Base-by-base conservation (phyloP, 1,140 invertebrate genomes). In the Macrocentrus cingulum region DNA sequence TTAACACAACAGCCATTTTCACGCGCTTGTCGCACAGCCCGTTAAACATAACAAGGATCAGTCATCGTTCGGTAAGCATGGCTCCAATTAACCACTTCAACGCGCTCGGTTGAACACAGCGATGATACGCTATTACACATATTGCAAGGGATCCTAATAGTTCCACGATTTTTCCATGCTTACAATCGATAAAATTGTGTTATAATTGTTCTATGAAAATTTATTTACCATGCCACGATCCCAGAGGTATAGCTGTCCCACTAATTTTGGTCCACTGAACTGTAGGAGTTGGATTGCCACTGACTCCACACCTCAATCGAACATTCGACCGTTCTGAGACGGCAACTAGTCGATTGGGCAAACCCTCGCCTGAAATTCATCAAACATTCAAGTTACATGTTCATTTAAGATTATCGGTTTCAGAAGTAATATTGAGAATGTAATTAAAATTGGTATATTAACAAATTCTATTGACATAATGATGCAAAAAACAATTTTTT, bases 261-360 rank as follows among this genome's bases (percentile, higher is more conserved):
- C 92, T 90, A 44, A 84, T 80, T 65, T 87, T 84, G 6, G 85
- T 80, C 92, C 91, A 95, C 45, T 87, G 86, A 39, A 94, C 84
- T 19, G 80, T 75, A 0, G 93, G 92, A 39, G 78, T 73, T 0
- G 92, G 92, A 46, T 83, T 82, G 5, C 92, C 92, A 48, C 84
- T 85, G 0, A 90, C 88, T 18, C 85, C 84, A 77, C 92, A 95
- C 48, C 84, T 83, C 64, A 94, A 77, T 41, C 88, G 82, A 32
- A 94, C 75, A 61, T 88, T 87, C 23, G 86, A 85, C 0, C 89
- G 88, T 72, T 94, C 92, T 15, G 85, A 81, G 29, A 90, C 85
- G 16, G 87, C 79, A 42, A 85, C 80, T 9, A 80, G 74, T 8
- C 76, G 67, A 19, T 69, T 70, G 3, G 70, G 62, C 46, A 70